Conservation (phyloP, 2,797 vertebrate species). For the Urophycis tenuis region DNA sequence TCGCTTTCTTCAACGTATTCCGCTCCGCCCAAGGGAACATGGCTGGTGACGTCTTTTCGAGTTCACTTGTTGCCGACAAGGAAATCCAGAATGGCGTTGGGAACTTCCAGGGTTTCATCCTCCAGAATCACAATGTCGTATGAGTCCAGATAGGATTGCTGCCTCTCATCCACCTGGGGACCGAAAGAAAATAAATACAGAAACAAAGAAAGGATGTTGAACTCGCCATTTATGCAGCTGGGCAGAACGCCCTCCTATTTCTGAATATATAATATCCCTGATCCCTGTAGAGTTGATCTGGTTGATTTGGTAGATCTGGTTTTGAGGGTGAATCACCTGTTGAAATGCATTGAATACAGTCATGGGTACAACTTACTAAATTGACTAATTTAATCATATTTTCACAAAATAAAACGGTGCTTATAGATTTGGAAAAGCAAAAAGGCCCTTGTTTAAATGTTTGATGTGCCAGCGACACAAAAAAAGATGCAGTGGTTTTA, state of each 20-base stretch:
- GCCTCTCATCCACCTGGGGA: slow-evolving; percentile 80
- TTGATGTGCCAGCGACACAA: no score
- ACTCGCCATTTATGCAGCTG: background rate
- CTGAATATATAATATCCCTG: no score
- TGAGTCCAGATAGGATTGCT: slow-evolving; percentile 73
- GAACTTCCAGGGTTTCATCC: slow-evolving; percentile 86
- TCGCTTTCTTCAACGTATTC: background rate
- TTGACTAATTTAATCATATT: no score
- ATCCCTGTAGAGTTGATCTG: no score
- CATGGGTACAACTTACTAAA: no score
- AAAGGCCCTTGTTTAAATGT: no score
- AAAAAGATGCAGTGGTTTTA: no score
- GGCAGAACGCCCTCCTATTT: background rate
- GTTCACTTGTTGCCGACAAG: slow-evolving; percentile 67
- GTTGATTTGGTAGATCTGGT: no score
- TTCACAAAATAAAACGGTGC: no score
- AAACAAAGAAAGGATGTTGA: background rate
- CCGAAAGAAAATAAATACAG: background rate
- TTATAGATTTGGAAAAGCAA: no score
- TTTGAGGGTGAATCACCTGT: no score
- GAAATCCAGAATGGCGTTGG: slow-evolving; percentile 77
- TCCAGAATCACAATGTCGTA: slow-evolving; percentile 87
- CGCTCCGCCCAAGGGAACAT: background rate
- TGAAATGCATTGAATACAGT: no score
- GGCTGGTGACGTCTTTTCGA: background rate